Base-by-base conservation (phyloP, 2,888 invertebrate species). In the Cyaniris semiargus region DNA sequence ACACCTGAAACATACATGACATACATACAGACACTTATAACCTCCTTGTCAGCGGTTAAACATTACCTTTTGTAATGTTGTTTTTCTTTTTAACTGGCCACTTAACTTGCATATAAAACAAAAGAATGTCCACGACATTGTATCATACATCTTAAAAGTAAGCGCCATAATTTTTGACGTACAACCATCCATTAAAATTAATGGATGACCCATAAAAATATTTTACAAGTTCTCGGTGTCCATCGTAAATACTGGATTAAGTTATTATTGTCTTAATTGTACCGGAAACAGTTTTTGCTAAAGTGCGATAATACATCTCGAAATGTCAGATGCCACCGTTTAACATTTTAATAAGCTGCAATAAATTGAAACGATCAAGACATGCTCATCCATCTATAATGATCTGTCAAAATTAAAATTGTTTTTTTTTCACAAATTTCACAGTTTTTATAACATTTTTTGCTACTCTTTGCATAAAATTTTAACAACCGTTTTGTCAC, bases 141-240 rank as follows among this genome's bases (percentile, higher is more conserved):
- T 23, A 60, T 13, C 23, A 23, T 60, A 4, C n/a, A 58, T 8
- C 58, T 58, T 56, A 58, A n/a, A n/a, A n/a, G n/a, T n/a, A n/a
- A 21, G 58, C 21, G 21, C 60, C 23, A 23, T 60, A 60, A 10
- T 13, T 60, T 27, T 60, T 21, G 23, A 60, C 23, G 27, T 6
- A 15, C 13, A 66, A 15, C 18, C 15, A 31, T 31, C 27, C 66
- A 27, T 66, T 66, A 66, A 66, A 66, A 66, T 6, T 66, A 66
- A 66, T 66, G 66, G 27, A 66, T 66, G 27, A 66, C 66, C 66
- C 66, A 66, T 66, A 18, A 66, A 66, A 66, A 66, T 27, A 66
- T 66, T 23, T 66, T 18, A 66, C 60, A 60, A 21, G 23, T 23
- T 60, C 23, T 23, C 13, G 6, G 27, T 15, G 18, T 31, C n/a